A percentile compares a stretch with the other conserved stretches of the same genome.
Conservation (phyloP, 2,888 invertebrate genomes). For the Tenthredo distinguenda region DNA sequence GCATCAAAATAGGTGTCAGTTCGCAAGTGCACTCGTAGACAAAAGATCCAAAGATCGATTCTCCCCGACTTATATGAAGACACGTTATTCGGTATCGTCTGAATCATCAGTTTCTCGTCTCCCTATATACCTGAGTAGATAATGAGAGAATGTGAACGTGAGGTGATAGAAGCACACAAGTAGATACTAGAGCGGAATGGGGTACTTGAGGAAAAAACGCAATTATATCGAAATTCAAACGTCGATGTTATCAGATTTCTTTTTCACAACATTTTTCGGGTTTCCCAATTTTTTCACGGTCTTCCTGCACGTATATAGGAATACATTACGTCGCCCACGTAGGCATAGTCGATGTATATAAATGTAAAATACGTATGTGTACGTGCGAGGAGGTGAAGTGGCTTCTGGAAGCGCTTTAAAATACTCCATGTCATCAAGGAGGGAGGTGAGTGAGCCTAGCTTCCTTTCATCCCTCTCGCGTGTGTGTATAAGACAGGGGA, state of each 20-base stretch:
- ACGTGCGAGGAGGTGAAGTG: slow-evolving; percentile 37
- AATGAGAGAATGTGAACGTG: background rate
- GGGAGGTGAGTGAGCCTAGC: background rate
- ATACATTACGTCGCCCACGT: background rate
- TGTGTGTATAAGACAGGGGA: slow-evolving; percentile 23
- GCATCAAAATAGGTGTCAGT: background rate
- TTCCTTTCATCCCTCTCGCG: background rate
- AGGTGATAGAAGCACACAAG: background rate
- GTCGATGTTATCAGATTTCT: background rate
- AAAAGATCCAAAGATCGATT: background rate
- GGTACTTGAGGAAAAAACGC: background rate
- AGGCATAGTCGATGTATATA: background rate
- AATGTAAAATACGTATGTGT: background rate
- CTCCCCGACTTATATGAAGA: background rate
- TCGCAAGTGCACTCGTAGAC: background rate
- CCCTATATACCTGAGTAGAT: background rate
- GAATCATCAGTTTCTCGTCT: background rate
- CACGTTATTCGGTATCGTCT: background rate
- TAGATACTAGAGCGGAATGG: background rate
- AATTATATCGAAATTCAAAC: background rate
- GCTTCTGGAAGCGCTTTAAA: slow-evolving; percentile 45
- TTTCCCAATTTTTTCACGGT: background rate
- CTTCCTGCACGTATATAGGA: background rate
- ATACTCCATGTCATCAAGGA: slow-evolving; percentile 36
- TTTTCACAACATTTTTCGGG: background rate